Evolutionary conservation across 2,797 vertebrate species (phyloP).

Genomic region (Darevskia nairensis): DNA sequence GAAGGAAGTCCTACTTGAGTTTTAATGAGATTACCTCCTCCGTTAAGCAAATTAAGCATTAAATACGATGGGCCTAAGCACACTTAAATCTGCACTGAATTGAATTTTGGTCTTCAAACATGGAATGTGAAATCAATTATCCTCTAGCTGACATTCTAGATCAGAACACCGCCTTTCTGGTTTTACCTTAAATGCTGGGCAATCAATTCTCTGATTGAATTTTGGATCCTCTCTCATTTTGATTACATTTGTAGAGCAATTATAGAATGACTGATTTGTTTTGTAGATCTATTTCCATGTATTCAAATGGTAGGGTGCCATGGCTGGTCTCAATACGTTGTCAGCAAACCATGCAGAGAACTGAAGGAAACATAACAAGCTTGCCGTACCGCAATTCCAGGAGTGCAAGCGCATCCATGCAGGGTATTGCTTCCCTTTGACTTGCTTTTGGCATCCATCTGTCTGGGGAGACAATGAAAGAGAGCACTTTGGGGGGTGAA

Average conservation of each 20-base stretch:
- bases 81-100: background rate
- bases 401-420: background rate
- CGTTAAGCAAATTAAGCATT: background rate
- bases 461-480: too few species aligned
- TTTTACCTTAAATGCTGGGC: constrained; percentile 41
- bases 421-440: background rate
- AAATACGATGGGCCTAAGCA: background rate
- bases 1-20: background rate
- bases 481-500: too few species aligned
- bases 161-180: constrained; percentile 43
- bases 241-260: constrained; percentile 40
- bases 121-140: constrained; percentile 26
- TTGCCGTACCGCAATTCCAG: background rate
- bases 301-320: background rate
- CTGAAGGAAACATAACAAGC: background rate
- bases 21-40: background rate
- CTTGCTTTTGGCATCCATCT: too few species aligned
- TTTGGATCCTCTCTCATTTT: constrained; percentile 56
- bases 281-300: constrained; percentile 50
- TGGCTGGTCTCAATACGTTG: background rate
- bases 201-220: constrained; percentile 58
- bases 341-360: background rate
- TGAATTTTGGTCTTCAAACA: constrained; percentile 27
- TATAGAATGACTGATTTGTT: constrained; percentile 51
- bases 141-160: constrained; percentile 40